A percentile compares a stretch with the other conserved stretches of the same genome.
These are phyloP conservation scores for Delphinus delphis DNA, from an alignment of 2,113 vertebrate species.

Conservation along the genomic window DNA sequence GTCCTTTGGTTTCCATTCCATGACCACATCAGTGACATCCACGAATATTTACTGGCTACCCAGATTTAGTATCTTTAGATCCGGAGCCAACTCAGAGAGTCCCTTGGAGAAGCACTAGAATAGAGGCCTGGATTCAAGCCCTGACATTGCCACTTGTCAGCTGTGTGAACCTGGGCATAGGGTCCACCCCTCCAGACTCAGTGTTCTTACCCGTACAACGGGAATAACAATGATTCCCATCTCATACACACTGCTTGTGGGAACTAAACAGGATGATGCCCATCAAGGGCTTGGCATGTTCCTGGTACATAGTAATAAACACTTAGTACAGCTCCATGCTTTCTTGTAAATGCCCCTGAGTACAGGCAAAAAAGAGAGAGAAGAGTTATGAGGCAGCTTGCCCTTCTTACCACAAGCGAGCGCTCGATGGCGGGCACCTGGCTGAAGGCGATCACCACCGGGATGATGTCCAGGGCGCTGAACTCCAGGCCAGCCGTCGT, in stretches of 20 bases:
- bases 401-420: conserved; percentile 73
- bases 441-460: conserved; percentile 74
- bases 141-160: not conserved
- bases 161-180: not conserved
- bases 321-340: not conserved
- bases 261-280: not conserved
- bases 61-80: not conserved
- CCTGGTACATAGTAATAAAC: not conserved
- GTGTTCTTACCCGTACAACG: not conserved
- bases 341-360: not conserved
- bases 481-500: conserved; percentile 74
- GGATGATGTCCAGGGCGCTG: conserved; percentile 62
- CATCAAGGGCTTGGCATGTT: not conserved
- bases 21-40: not conserved
- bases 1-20: not conserved
- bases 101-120: not conserved
- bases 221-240: not conserved
- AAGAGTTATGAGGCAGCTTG: not conserved
- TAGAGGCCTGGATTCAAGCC: not conserved
- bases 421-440: conserved; percentile 58
- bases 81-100: not conserved
- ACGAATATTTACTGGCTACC: fast-evolving
- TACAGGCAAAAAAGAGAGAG: not conserved
- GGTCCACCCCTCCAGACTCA: not conserved
- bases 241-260: not conserved